Evolutionary conservation across 2,113 vertebrate species (phyloP), one percentile per base, ranked within the genome.

Genomic region (Tupaia tana): DNA sequence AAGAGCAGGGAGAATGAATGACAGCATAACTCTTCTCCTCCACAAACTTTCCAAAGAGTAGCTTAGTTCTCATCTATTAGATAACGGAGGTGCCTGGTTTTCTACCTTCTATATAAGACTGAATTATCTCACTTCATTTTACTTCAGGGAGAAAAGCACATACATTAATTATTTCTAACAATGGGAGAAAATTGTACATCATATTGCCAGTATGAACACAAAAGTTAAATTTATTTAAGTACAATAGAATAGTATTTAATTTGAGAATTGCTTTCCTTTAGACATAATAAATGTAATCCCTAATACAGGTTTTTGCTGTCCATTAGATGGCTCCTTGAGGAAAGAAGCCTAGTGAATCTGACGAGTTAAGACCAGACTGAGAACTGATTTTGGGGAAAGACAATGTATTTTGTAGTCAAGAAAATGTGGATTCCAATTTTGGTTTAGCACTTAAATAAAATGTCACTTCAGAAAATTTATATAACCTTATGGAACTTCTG

Each of bases 321-420:
- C 54, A 6, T 90, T 56, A 34, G 66, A 93, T 63, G 20, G 85
- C 22, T 92, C 61, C 77, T 97, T 91, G 29, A 79, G 25, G 70
- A 86, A 71, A 85, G 54, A 82, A 91, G 69, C 74, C 91, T 69
- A 79, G 31, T 85, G 7, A 86, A 20, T 85, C 59, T 92, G 71
- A 94, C 67, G 43, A 90, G 87, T 81, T 66, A 71, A 92, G 9
- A 70, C 58, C 63, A 87, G 83, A 94, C 86, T 66, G 29, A 93
- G 61, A 59, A 85, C 10, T 75, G 85, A 84, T 7, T 96, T 86
- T 54, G 22, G 29, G 18, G 52, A 43, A 75, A 69, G 34, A 85
- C 29, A 31, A 79, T 69, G 14, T 27, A 58, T 75, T 80, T 84
- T 80, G 7, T 27, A 16, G 20, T 24, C 52, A 85, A 81, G 85